Conservation (phyloP, 2,113 vertebrate species). For the Trichomycterus rosablanca region DNA sequence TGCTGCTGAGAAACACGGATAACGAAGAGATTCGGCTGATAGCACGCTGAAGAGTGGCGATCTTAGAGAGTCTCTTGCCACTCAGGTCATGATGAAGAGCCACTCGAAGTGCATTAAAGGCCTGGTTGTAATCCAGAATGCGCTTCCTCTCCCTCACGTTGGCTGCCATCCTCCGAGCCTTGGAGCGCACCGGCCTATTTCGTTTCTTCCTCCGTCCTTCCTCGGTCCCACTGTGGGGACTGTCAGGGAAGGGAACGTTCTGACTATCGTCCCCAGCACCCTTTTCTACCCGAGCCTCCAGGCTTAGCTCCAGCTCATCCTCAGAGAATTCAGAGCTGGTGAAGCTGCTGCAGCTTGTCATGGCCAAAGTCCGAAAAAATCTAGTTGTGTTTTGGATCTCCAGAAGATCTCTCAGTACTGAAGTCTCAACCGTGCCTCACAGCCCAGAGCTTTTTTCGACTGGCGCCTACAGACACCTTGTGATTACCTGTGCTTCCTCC, state of each 20-base stretch:
- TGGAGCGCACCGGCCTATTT: constrained; percentile 80
- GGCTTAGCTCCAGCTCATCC: constrained; percentile 63
- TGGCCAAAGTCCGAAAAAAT: background rate
- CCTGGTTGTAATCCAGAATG: constrained; percentile 97
- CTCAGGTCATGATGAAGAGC: constrained; percentile 85
- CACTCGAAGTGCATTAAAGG: constrained; percentile 87
- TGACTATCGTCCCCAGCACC: constrained; percentile 34
- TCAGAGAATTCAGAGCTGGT: constrained; percentile 61
- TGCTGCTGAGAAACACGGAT: constrained; percentile 76
- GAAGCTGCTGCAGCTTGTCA: constrained; percentile 48
- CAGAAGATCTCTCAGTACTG: background rate
- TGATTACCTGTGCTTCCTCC: constrained; percentile 57
- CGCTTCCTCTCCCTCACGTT: constrained; percentile 92
- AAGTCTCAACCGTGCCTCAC: constrained; percentile 34
- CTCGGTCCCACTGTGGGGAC: constrained; percentile 52
- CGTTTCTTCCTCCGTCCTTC: constrained; percentile 69
- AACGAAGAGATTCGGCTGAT: constrained; percentile 87
- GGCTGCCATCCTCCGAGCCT: constrained; percentile 87
- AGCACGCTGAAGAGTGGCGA: constrained; percentile 87
- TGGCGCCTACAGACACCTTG: constrained; percentile 48
- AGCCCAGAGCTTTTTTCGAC: constrained; percentile 53
- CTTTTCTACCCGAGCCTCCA: constrained; percentile 49
- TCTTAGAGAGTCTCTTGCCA: constrained; percentile 95
- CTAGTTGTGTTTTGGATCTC: background rate
- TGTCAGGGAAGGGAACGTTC: constrained; percentile 51